Percentiles rank a stretch among this genome's conserved stretches.
phyloP scores from a whole-genome alignment of 2,888 invertebrate genomes.

The Eupithecia subumbrata region DNA sequence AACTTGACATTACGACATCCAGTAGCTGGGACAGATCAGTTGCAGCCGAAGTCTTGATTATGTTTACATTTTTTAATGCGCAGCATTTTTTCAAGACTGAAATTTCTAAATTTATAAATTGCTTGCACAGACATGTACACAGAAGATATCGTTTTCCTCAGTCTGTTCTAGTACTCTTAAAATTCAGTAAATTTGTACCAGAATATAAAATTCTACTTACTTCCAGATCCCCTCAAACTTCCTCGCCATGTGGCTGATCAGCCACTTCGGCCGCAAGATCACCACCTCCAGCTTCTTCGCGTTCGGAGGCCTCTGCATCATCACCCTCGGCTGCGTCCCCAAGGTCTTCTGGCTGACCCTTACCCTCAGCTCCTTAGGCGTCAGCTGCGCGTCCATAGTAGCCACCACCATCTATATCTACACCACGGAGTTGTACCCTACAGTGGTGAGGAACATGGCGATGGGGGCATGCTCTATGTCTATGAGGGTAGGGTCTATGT shows the following conservation, averaged over 20 bases:
- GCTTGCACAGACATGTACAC: no score
- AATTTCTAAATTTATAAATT: no score
- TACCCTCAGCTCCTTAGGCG: conserved; percentile 88
- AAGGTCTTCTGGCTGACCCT: conserved; percentile 81
- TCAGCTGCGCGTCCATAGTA: conserved; percentile 90
- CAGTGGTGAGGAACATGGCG: conserved; percentile 93
- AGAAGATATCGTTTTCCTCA: neutral
- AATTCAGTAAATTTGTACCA: neutral
- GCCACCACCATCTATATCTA: conserved; percentile 93
- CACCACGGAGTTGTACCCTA: conserved; percentile 94
- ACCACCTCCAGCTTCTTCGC: conserved; percentile 85
- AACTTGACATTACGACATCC: neutral
- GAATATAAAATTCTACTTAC: neutral
- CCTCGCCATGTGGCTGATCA: conserved; percentile 83
- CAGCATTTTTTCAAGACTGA: no score
- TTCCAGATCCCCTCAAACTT: conserved; percentile 85
- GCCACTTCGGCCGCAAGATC: conserved; percentile 86
- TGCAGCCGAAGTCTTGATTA: neutral
- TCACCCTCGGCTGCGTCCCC: conserved; percentile 84
- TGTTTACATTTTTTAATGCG: no score
- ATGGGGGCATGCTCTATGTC: conserved; percentile 93
- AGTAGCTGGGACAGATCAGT: neutral
- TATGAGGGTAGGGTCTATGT: conserved; percentile 93
- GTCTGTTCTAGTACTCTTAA: neutral
- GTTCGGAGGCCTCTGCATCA: conserved; percentile 84